Evolutionary conservation across 2,888 invertebrate genomes (phyloP).

Genomic region (Tillus elongatus): DNA sequence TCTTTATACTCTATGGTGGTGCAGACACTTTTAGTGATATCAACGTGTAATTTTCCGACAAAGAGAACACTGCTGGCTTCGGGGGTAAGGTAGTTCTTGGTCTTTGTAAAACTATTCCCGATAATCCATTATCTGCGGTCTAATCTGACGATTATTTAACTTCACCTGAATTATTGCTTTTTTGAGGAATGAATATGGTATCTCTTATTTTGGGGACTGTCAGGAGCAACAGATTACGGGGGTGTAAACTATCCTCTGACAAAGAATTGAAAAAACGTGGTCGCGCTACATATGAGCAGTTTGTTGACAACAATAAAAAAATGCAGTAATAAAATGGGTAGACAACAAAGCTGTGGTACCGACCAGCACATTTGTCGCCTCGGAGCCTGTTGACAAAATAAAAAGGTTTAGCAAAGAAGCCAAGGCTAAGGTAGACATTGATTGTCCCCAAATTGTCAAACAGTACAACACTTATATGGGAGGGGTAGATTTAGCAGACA

Average conservation of each 20-base stretch:
- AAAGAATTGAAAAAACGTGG: constrained; percentile 10
- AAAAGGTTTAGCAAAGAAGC: background rate
- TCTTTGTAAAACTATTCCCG: background rate
- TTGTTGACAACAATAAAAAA: constrained; percentile 11
- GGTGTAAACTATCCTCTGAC: background rate
- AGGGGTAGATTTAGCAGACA: constrained; percentile 17
- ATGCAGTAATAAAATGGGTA: constrained; percentile 22
- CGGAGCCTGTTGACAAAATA: background rate
- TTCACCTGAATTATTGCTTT: background rate
- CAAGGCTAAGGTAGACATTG: constrained; percentile 12
- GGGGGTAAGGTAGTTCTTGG: background rate
- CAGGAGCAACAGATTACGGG: background rate
- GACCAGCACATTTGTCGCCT: constrained; percentile 8
- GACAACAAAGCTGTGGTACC: constrained; percentile 22
- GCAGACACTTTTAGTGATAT: background rate
- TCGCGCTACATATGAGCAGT: constrained; percentile 16
- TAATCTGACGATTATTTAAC: background rate
- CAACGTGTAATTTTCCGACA: background rate
- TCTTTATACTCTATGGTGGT: constrained; percentile 3
- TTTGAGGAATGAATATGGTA: too few relatives aligned
- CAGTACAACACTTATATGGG: constrained; percentile 24
- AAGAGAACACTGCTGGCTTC: background rate
- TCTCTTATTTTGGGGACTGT: constrained; percentile 4
- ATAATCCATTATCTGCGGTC: background rate
- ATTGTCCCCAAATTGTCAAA: constrained; percentile 17